Percentiles rank a stretch among this genome's conserved stretches.
phyloP scores from a whole-genome alignment of 2,888 invertebrate species.

The Phyto melanocephala region DNA sequence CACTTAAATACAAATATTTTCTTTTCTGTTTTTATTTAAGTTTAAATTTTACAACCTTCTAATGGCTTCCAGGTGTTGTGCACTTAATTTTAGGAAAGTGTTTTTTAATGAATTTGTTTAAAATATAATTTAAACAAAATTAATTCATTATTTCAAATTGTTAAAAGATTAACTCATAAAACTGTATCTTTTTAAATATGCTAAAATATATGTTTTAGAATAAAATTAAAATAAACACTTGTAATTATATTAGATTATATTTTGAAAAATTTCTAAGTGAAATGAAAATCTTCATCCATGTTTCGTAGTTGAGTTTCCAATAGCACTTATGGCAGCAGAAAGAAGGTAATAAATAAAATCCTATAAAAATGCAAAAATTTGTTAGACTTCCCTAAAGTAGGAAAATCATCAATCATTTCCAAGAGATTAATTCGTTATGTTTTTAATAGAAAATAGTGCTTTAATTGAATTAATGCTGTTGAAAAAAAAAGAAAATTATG shows the following conservation, averaged over 20 bases:
- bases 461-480: neutral
- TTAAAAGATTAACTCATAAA: neutral
- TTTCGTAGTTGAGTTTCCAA: neutral
- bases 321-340: conserved; percentile 26
- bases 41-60: neutral
- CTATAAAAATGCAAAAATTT: conserved; percentile 28
- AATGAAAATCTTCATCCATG: conserved; percentile 16
- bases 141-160: neutral
- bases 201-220: neutral
- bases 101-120: conserved; percentile 26
- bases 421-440: too few relatives aligned
- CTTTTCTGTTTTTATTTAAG: too few relatives aligned
- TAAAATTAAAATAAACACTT: neutral
- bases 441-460: neutral
- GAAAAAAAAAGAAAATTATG: conserved; percentile 38
- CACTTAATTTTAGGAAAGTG: conserved; percentile 25
- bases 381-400: conserved; percentile 24
- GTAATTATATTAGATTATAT: neutral
- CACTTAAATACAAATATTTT: too few relatives aligned
- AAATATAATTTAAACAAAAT: neutral
- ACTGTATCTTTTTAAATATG: neutral
- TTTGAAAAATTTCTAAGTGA: conserved; percentile 7
- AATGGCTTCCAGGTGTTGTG: neutral
- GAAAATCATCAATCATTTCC: neutral
- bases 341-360: conserved; percentile 22